phyloP scores from a whole-genome alignment of 2,797 vertebrate species.

The Eidolon dupreanum region DNA sequence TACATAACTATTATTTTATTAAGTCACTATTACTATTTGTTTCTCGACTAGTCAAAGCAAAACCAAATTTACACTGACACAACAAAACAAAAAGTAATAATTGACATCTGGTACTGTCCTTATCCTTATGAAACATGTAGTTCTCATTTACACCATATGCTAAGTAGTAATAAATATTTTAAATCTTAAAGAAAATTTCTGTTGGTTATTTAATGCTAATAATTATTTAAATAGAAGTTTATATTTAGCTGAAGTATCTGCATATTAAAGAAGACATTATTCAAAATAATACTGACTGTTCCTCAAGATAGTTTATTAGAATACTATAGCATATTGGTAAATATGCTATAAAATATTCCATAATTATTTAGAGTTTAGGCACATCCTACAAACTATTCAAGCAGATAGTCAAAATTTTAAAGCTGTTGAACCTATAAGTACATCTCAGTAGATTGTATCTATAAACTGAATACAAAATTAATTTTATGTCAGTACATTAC shows the following conservation, averaged over 20 bases:
- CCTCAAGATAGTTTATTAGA: not conserved
- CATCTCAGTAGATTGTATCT: conserved; percentile 45
- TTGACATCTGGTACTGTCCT: accelerated
- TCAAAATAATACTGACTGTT: not conserved
- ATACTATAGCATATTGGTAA: not conserved
- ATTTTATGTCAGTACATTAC: conserved; percentile 76
- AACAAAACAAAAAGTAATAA: not conserved
- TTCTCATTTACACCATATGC: not conserved
- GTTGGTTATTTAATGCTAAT: not conserved
- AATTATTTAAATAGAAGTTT: not conserved
- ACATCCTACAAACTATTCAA: not conserved
- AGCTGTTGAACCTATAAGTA: conserved; percentile 58
- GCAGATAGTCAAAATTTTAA: not conserved
- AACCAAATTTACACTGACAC: not conserved
- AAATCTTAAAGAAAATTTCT: not conserved
- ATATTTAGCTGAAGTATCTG: not conserved
- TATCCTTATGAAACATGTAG: not conserved
- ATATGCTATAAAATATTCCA: not conserved
- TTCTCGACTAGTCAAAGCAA: not conserved
- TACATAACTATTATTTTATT: not conserved
- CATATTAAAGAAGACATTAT: not conserved
- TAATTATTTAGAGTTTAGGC: not conserved
- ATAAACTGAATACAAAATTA: conserved; percentile 77
- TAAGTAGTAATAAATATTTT: not conserved
- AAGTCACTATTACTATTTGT: not conserved